phyloP scores from a whole-genome alignment of 2,888 invertebrate species.

The Drosophila crucigera region DNA sequence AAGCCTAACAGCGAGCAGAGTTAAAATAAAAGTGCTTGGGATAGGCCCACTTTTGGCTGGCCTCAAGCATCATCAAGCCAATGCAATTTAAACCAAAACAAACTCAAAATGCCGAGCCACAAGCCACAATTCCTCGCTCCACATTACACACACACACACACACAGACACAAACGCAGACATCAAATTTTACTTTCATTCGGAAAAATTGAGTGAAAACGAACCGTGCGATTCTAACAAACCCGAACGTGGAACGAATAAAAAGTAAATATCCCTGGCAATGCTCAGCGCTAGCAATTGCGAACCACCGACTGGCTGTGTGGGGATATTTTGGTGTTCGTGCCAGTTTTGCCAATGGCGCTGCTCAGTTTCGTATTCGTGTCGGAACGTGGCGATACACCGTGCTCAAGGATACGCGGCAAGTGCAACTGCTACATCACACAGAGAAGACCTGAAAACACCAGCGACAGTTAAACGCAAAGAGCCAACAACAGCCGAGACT shows the following conservation, averaged over 20 bases:
- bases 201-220: constrained; percentile 76
- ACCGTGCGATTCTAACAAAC: not conserved
- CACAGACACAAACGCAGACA: constrained; percentile 6
- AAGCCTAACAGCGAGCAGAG: constrained; percentile 19
- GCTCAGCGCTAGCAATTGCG: constrained; percentile 33
- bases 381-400: constrained; percentile 85
- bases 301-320: constrained; percentile 44
- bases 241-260: constrained; percentile 30
- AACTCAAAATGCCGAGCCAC: constrained; percentile 73
- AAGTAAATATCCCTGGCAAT: constrained; percentile 60
- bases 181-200: constrained; percentile 78
- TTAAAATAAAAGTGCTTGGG: constrained; percentile 73
- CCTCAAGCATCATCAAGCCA: constrained; percentile 69
- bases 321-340: constrained; percentile 75
- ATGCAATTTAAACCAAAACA: constrained; percentile 81
- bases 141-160: not conserved
- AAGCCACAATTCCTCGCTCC: constrained; percentile 20
- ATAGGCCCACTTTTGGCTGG: constrained; percentile 74
- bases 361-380: constrained; percentile 86
- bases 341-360: constrained; percentile 75
- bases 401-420: constrained; percentile 81
- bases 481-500: constrained; percentile 23
- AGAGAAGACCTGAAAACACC: constrained; percentile 12
- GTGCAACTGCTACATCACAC: constrained; percentile 17
- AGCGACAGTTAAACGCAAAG: constrained; percentile 31